These are phyloP conservation scores for Brevimyrus niger DNA, from an alignment of 2,113 vertebrate species.

Conservation along the genomic window DNA sequence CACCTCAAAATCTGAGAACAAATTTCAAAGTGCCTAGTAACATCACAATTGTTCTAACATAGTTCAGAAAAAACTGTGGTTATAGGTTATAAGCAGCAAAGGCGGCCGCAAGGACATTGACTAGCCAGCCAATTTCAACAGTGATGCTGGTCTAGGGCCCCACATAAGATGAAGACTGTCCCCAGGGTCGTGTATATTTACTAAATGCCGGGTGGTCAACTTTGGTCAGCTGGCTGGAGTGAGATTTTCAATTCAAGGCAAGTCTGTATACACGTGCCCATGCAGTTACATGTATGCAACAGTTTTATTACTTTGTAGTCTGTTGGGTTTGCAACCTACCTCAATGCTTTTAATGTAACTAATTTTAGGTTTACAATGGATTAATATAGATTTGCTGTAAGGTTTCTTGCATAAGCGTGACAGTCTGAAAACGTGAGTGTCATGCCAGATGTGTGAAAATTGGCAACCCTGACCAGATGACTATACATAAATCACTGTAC, in stretches of 20 bases:
- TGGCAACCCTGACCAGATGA: not conserved
- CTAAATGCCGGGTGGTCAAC: not conserved
- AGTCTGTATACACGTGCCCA: not conserved
- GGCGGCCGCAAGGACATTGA: not conserved
- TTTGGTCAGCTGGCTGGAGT: not conserved
- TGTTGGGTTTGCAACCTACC: not conserved
- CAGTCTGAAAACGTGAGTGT: not conserved
- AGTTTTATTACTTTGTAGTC: not conserved
- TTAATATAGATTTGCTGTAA: not conserved
- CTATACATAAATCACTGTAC: not conserved
- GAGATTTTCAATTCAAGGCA: not conserved
- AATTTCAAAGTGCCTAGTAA: not conserved
- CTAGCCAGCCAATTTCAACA: not conserved
- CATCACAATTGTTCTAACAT: not conserved
- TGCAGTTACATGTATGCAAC: not conserved
- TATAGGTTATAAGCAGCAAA: not conserved
- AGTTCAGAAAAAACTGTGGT: not conserved
- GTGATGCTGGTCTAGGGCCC: not conserved
- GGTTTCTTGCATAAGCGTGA: not conserved
- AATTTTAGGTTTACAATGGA: not conserved
- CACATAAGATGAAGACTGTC: not conserved
- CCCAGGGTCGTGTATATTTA: not conserved
- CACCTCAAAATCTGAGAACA: not conserved
- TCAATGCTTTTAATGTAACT: not conserved
- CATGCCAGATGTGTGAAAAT: not conserved